A percentile compares a stretch with the other conserved stretches of the same genome.
These are phyloP conservation scores for Merluccius polli DNA, from an alignment of 2,797 vertebrate species.

Conservation along the genomic window DNA sequence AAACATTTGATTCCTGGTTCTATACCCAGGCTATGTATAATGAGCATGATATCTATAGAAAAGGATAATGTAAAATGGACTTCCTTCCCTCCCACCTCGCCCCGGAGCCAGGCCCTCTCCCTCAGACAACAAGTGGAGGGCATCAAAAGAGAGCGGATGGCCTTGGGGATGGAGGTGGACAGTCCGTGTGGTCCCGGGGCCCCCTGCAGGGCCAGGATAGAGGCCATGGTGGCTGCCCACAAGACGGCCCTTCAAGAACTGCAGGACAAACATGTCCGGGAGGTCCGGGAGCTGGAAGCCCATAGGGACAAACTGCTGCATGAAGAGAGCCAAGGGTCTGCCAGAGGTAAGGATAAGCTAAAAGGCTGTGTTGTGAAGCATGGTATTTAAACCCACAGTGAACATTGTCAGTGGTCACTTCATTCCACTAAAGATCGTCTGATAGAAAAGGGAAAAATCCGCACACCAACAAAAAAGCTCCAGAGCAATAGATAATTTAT, in stretches of 20 bases:
- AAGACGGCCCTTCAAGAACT: conserved; percentile 79
- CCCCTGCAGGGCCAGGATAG: conserved; percentile 80
- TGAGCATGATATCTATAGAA: neutral
- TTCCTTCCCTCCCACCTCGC: neutral
- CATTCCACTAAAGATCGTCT: neutral
- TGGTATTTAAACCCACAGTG: neutral
- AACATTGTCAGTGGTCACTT: neutral
- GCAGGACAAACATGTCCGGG: conserved; percentile 79
- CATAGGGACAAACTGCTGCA: conserved; percentile 80
- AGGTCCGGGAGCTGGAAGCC: conserved; percentile 77
- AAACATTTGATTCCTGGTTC: neutral
- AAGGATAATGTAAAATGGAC: neutral
- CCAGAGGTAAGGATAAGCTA: conserved; percentile 70
- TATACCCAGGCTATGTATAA: neutral
- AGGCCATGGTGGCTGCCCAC: conserved; percentile 84
- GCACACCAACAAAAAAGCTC: no score
- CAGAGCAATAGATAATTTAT: no score
- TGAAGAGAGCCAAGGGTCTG: conserved; percentile 78
- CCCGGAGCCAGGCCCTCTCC: conserved; percentile 50
- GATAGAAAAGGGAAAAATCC: no score
- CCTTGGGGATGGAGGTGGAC: conserved; percentile 36
- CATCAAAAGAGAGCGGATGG: conserved; percentile 44
- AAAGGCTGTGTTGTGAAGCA: neutral
- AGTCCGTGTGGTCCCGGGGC: conserved; percentile 65
- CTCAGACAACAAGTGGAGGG: conserved; percentile 61